Evolutionary conservation across 1,140 invertebrate genomes (phyloP).

Genomic region (Caenorhabditis brenneri): DNA sequence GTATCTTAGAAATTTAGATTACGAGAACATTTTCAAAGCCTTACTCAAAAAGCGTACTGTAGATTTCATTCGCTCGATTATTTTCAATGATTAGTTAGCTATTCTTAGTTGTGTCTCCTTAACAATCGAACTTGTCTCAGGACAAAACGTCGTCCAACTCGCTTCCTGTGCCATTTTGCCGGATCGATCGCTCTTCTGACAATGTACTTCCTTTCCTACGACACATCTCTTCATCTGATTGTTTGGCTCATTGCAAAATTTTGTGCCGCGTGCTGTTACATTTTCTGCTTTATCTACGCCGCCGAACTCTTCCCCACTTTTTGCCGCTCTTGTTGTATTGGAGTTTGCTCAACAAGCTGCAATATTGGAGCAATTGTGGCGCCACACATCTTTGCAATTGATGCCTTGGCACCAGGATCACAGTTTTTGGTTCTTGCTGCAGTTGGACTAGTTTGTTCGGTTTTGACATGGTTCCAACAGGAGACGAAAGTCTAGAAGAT

Average conservation of each 20-base stretch:
- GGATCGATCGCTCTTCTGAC: not conserved
- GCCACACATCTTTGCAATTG: conserved; percentile 16
- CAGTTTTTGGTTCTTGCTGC: not conserved
- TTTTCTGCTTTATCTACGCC: conserved; percentile 49
- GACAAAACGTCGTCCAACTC: conserved; percentile 10
- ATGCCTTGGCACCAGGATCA: not conserved
- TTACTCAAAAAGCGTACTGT: too few relatives aligned
- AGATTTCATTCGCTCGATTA: too few relatives aligned
- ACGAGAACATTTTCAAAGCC: too few relatives aligned
- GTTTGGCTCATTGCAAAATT: conserved; percentile 46
- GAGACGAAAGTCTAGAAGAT: not conserved
- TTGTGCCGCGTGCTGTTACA: conserved; percentile 22
- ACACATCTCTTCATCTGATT: not conserved
- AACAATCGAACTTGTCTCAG: too few relatives aligned
- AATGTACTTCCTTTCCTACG: conserved; percentile 1
- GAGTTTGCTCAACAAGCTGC: conserved; percentile 37
- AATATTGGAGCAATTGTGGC: conserved; percentile 45
- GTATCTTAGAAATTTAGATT: too few relatives aligned
- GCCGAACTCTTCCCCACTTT: conserved; percentile 35
- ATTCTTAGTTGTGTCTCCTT: too few relatives aligned
- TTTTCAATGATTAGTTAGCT: too few relatives aligned
- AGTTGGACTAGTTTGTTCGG: not conserved
- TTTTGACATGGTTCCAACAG: conserved; percentile 5
- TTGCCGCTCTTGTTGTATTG: conserved; percentile 32
- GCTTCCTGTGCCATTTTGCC: conserved; percentile 9